Evolutionary conservation across 2,113 vertebrate genomes (phyloP).

Genomic region (Rhineura floridana): DNA sequence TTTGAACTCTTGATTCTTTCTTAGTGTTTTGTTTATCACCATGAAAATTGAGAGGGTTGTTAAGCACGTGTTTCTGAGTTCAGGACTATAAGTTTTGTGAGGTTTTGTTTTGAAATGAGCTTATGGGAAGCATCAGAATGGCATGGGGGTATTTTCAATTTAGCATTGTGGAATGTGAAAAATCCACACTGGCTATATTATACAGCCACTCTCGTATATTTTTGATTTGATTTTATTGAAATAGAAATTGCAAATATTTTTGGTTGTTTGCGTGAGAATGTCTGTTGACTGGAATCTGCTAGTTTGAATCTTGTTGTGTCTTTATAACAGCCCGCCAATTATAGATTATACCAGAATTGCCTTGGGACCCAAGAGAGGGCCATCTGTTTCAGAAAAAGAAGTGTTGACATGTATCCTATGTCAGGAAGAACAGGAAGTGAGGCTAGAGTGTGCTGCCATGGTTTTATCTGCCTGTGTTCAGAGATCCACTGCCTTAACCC

Average conservation of each 20-base stretch:
- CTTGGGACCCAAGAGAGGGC: constrained; percentile 88
- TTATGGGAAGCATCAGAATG: too few species aligned
- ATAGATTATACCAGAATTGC: constrained; percentile 82
- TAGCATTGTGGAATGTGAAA: too few species aligned
- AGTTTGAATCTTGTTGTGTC: constrained; percentile 42
- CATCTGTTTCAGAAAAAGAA: constrained; percentile 84
- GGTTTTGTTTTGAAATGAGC: too few species aligned
- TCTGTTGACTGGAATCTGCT: neutral
- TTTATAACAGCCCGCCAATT: constrained; percentile 66
- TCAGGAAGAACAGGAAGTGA: constrained; percentile 97
- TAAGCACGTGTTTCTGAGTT: too few species aligned
- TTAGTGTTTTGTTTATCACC: too few species aligned
- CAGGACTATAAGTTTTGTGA: too few species aligned
- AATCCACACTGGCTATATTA: too few species aligned
- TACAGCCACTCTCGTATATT: too few species aligned
- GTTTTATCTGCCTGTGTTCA: constrained; percentile 96
- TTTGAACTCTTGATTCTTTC: too few species aligned
- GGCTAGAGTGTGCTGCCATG: constrained; percentile 88
- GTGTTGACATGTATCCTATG: constrained; percentile 95
- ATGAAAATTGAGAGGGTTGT: too few species aligned
- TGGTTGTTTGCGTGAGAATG: neutral
- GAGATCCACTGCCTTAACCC: constrained; percentile 93
- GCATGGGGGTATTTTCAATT: too few species aligned
- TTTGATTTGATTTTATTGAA: neutral
- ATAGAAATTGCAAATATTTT: neutral